These are phyloP conservation scores for Silvanus unidentatus DNA, from an alignment of 2,888 invertebrate genomes.

Conservation along the genomic window DNA sequence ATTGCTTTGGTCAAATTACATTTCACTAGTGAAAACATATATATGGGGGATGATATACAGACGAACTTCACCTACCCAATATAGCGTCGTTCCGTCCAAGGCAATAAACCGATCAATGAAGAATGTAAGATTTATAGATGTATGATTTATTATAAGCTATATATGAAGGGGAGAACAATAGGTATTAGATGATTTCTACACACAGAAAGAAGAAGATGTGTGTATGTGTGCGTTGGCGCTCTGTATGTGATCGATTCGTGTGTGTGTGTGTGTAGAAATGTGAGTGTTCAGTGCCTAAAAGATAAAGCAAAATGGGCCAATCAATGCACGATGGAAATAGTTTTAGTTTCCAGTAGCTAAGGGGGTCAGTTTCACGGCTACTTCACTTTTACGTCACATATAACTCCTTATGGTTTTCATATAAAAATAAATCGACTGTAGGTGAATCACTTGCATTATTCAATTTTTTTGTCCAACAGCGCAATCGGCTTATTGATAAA, in stretches of 20 bases:
- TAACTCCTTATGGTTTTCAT: no score
- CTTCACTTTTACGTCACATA: no score
- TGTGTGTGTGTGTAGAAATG: no score
- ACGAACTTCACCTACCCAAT: conserved; percentile 12
- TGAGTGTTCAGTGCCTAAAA: not conserved
- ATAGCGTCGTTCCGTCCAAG: conserved; percentile 22
- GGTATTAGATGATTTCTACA: conserved; percentile 15
- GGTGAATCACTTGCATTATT: no score
- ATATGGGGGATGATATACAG: conserved; percentile 15
- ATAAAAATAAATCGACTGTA: no score
- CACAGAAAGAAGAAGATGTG: not conserved
- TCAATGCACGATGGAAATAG: conserved; percentile 1
- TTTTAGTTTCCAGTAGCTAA: not conserved
- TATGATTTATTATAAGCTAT: conserved; percentile 31
- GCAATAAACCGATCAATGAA: conserved; percentile 34
- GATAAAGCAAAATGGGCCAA: not conserved
- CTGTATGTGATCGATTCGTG: no score
- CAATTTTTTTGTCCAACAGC: no score
- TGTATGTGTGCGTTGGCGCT: no score
- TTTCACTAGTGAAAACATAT: conserved; percentile 27
- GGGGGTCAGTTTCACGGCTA: no score
- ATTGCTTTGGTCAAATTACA: conserved; percentile 29
- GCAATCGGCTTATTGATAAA: no score
- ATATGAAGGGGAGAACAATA: conserved; percentile 21
- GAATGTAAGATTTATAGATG: conserved; percentile 36